These are phyloP conservation scores for Aplochiton taeniatus DNA, from an alignment of 2,797 vertebrate species.

Conservation along the genomic window DNA sequence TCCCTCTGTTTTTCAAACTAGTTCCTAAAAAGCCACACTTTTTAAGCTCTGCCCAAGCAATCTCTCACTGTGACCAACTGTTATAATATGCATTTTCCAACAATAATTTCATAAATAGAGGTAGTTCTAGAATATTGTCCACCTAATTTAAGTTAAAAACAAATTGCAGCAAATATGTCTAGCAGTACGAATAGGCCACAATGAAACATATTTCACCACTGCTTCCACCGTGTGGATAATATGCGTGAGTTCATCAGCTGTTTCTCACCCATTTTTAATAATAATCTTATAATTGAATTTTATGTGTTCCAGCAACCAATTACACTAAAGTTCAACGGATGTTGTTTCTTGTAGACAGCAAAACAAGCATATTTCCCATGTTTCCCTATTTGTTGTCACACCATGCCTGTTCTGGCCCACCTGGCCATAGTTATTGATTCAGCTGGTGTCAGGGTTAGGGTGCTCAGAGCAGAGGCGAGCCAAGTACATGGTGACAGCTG, in stretches of 20 bases:
- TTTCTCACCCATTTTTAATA: neutral
- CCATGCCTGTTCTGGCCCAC: conserved; percentile 6
- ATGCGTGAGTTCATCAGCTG: conserved; percentile 1
- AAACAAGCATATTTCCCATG: neutral
- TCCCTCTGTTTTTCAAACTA: no score
- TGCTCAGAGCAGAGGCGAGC: conserved; percentile 4
- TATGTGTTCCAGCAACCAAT: no score
- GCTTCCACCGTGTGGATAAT: conserved; percentile 3
- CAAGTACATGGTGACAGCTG: conserved; percentile 13
- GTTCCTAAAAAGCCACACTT: no score
- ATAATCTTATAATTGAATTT: no score
- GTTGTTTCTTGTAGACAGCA: neutral
- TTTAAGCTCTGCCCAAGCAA: no score
- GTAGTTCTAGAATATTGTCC: no score
- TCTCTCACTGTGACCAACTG: no score
- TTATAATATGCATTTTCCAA: no score
- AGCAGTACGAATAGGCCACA: no score
- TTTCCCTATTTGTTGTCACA: neutral
- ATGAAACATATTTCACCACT: conserved; percentile 7
- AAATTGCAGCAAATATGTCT: no score
- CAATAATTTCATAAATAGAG: no score
- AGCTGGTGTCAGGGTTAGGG: conserved; percentile 17
- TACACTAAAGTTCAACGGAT: neutral
- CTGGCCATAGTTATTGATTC: conserved; percentile 24
- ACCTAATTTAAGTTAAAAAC: no score